Base-by-base conservation (phyloP, 2,113 vertebrate species). In the Hydropotes inermis region DNA sequence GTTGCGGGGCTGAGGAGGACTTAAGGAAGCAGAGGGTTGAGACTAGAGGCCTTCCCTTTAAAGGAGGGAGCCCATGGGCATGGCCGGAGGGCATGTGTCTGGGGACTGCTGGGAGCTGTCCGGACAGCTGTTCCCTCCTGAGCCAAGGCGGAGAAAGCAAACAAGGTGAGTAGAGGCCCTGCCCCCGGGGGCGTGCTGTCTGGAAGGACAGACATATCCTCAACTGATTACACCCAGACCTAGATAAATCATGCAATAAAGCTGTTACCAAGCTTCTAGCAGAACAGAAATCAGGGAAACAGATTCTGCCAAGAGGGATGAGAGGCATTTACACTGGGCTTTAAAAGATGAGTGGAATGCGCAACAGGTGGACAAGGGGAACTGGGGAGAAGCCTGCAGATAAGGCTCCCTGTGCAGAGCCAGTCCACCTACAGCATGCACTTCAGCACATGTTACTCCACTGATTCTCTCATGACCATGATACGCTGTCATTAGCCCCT, bases 371-470 rank as follows among this genome's bases (percentile, higher is more conserved):
- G 28, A 45, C 36, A 57, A n/a, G 30, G 19, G 61, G 36, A 57
- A 39, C 1, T 4, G 4, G 28, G 2, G 30, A 79, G 81, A 79
- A 27, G 19, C 67, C n/a, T 61, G 47, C 58, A 78, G 92, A 76
- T 5, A 8, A 10, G 1, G 33, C 25, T n/a, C 27, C 39, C 6
- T n/a, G 67, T 36, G 15, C 47, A n/a, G 52, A 88, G 60, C 27
- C 33, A 17, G 15, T 9, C 33, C 28, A 10, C 33, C 33, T 12
- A 39, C 3, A 14, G 15, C 0, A 13, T 1, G 21, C 67, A 10
- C 21, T 17, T 6, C 52, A 36, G 25, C 17, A 0, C 6, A 19
- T 25, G 47, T 5, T 15, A 7, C 28, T 2, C 76, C 15, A 27
- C 1, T 58, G 55, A 30, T 17, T 45, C 1, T 3, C 64, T 50